phyloP scores from a whole-genome alignment of 2,888 invertebrate species.

The Stegana nigrithorax region DNA sequence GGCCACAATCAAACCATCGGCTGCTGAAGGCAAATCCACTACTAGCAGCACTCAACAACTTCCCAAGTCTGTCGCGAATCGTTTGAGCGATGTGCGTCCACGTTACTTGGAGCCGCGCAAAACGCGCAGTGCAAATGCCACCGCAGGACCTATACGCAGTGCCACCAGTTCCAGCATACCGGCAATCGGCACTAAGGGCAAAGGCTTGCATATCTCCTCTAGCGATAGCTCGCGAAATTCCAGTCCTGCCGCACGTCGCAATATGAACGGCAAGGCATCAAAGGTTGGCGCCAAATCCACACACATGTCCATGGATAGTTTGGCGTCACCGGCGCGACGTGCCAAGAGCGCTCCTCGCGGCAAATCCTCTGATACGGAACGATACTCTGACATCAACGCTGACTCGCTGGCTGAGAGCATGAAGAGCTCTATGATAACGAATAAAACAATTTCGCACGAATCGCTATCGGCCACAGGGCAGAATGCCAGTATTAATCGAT shows the following conservation, averaged over 20 bases:
- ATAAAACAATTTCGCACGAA: constrained; percentile 68
- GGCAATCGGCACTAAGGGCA: constrained; percentile 48
- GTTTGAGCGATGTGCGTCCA: constrained; percentile 22
- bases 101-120: constrained; percentile 26
- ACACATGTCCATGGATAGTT: constrained; percentile 67
- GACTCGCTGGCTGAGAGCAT: constrained; percentile 68
- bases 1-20: constrained; percentile 7
- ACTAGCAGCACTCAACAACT: background rate
- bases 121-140: constrained; percentile 31
- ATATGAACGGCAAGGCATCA: constrained; percentile 35
- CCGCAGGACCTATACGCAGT: constrained; percentile 58
- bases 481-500: too few species aligned
- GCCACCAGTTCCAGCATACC: constrained; percentile 65
- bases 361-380: constrained; percentile 39
- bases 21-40: constrained; percentile 7
- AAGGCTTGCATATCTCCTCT: constrained; percentile 65
- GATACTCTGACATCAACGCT: constrained; percentile 59
- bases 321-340: constrained; percentile 59
- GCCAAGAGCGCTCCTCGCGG: constrained; percentile 45
- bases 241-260: constrained; percentile 64
- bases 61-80: background rate
- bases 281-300: constrained; percentile 62
- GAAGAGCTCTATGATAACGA: constrained; percentile 67
- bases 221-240: constrained; percentile 68
- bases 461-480: constrained; percentile 52